phyloP scores from a whole-genome alignment of 2,797 vertebrate species.

The Hydrolagus colliei region DNA sequence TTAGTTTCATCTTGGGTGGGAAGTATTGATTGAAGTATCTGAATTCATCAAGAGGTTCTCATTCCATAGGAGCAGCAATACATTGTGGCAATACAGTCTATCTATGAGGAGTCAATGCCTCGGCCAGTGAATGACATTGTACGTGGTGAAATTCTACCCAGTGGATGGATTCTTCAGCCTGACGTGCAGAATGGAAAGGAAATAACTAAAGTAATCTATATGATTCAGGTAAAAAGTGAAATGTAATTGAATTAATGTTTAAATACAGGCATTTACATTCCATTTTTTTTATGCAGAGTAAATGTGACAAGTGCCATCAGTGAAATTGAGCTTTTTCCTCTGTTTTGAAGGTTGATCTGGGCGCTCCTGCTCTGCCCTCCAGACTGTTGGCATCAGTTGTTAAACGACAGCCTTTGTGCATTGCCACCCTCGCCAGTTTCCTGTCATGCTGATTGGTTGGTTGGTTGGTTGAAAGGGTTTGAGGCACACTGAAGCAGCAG shows the following conservation, averaged over 20 bases:
- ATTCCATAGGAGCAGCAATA: slow-evolving; percentile 63
- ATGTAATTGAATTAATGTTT: neutral
- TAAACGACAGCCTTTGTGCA: slow-evolving; percentile 73
- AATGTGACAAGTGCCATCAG: neutral
- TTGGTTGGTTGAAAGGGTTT: neutral
- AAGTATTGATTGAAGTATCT: too few species aligned
- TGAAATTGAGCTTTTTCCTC: neutral
- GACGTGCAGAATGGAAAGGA: slow-evolving; percentile 62
- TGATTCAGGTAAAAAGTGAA: slow-evolving; percentile 72
- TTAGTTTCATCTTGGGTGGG: too few species aligned
- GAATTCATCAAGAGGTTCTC: neutral
- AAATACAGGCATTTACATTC: neutral
- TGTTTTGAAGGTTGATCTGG: slow-evolving; percentile 74
- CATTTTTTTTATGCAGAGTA: neutral
- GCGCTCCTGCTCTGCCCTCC: slow-evolving; percentile 71
- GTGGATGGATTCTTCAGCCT: slow-evolving; percentile 85
- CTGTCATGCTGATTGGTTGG: slow-evolving; percentile 52
- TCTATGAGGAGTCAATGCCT: slow-evolving; percentile 83
- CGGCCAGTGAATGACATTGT: slow-evolving; percentile 71
- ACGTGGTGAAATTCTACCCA: slow-evolving; percentile 87
- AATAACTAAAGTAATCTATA: slow-evolving; percentile 71
- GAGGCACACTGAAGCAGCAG: neutral
- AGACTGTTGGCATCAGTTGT: slow-evolving; percentile 62
- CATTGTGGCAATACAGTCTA: slow-evolving; percentile 81
- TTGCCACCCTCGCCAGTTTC: slow-evolving; percentile 72